Evolutionary conservation across 2,797 vertebrate species (phyloP).

Genomic region (Acanthiza pusilla): DNA sequence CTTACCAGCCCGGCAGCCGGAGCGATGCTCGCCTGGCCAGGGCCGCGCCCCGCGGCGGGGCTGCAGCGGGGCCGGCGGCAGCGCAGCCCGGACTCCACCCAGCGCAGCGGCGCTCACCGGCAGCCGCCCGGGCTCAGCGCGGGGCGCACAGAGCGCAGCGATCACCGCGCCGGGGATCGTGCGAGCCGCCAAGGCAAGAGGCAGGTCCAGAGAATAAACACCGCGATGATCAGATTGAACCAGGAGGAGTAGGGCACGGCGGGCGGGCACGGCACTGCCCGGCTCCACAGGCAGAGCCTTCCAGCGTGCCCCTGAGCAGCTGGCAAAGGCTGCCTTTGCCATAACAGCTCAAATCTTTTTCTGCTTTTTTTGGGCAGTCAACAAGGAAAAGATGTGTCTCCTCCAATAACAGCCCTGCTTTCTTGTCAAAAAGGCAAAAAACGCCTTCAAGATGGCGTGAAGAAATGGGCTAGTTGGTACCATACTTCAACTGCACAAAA

Average conservation of each 20-base stretch:
- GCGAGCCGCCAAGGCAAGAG: accelerated
- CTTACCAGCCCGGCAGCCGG: neutral
- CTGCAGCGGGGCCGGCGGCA: neutral
- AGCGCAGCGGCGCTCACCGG: neutral
- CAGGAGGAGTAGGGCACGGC: neutral
- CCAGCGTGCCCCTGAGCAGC: too few relatives aligned
- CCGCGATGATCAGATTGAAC: accelerated
- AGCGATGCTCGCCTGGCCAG: neutral
- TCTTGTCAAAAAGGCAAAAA: neutral
- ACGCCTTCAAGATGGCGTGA: neutral
- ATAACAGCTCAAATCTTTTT: neutral
- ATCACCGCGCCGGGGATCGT: accelerated
- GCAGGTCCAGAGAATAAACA: neutral
- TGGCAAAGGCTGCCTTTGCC: neutral
- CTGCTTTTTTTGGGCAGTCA: neutral
- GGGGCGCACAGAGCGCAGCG: accelerated
- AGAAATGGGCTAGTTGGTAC: neutral
- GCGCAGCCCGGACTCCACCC: neutral
- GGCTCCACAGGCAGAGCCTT: neutral
- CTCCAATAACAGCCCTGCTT: neutral
- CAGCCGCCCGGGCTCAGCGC: neutral
- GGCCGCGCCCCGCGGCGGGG: neutral
- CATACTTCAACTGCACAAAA: neutral
- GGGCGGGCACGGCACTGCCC: neutral
- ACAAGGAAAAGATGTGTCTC: neutral